phyloP scores from a whole-genome alignment of 2,888 invertebrate genomes.

The Drosophila acutilabella region DNA sequence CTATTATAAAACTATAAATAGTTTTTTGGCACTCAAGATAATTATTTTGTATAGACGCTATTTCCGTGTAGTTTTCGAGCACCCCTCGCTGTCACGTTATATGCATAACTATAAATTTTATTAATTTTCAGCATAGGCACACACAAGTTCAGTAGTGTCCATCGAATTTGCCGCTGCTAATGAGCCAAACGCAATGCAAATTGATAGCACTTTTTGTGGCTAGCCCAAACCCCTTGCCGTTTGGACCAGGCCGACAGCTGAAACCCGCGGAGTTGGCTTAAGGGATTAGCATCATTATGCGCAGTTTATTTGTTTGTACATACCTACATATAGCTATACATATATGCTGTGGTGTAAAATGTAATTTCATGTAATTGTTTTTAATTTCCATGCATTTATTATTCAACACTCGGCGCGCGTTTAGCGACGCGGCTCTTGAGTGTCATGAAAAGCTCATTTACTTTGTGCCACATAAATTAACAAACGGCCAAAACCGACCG shows the following conservation, averaged over 20 bases:
- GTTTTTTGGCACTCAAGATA: slow-evolving; percentile 9
- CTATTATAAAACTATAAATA: slow-evolving; percentile 13
- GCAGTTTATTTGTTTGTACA: slow-evolving; percentile 66
- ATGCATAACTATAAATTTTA: slow-evolving; percentile 55
- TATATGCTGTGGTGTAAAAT: slow-evolving; percentile 50
- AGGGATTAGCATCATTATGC: slow-evolving; percentile 78
- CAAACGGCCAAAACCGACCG: slow-evolving; percentile 35
- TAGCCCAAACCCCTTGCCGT: not conserved
- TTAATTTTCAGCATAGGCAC: slow-evolving; percentile 48
- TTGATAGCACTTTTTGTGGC: slow-evolving; percentile 67
- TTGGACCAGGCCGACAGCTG: slow-evolving; percentile 4
- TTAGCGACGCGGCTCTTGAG: slow-evolving; percentile 56
- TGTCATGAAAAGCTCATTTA: slow-evolving; percentile 72
- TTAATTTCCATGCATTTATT: slow-evolving; percentile 75
- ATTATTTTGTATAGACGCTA: not conserved
- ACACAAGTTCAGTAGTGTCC: slow-evolving; percentile 59
- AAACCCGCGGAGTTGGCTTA: slow-evolving; percentile 51
- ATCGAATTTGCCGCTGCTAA: slow-evolving; percentile 65
- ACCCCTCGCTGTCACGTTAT: slow-evolving; percentile 34
- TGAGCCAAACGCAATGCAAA: slow-evolving; percentile 74
- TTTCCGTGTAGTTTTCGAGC: slow-evolving; percentile 11
- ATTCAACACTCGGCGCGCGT: slow-evolving; percentile 58
- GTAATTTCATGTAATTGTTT: slow-evolving; percentile 74
- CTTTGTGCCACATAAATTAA: slow-evolving; percentile 66
- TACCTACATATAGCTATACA: slow-evolving; percentile 10